Base-by-base conservation (phyloP, 2,797 vertebrate genomes). In the Scleropages formosus region DNA sequence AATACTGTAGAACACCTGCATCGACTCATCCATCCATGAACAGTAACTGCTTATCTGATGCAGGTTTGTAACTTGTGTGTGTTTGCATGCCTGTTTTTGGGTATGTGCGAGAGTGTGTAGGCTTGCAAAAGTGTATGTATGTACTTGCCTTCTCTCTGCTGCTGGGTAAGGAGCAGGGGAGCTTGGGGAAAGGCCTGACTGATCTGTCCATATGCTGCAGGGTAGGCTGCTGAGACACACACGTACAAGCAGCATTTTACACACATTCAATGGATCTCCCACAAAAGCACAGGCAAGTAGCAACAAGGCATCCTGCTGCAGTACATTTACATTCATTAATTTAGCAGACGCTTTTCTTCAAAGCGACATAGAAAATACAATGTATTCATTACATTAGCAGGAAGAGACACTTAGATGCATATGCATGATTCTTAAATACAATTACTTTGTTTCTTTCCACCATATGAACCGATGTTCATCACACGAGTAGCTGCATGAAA, bases 151-250 rank as follows among this genome's bases (percentile, higher is more conserved):
- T 99, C 96, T 97, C 96, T 94, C 90, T 99, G 97, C 88, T 99
- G 97, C 89, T 99, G 97, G 80, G 97, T 96, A 69, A 99, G 97
- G 92, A 98, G 96, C 81, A 96, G 95, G 87, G 96, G 95, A 82
- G 96, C 96, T 90, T 98, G 97, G 93, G 97, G 96, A 88, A 98
- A 99, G 81, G 96, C 96, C 93, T 99, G 97, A 92, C 96, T 98
- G 89, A 98, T 98, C 93, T 98, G 97, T 87, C 96, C 96, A 86
- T 99, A 99, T 90, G 97, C 96, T 93, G 97, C 96, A 84, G 97
- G 97, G 88, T 98, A 98, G 93, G 97, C 96, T 91, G 97, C 97
- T 97, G 90, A 93, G 90, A 92, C 91, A 88, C 87, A 92, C 78
- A 90, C 61, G 74, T 72, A 31, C 20, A 58, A 26, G 44, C 20